Evolutionary conservation across 2,113 vertebrate species (phyloP), one percentile per base, ranked within the genome.

Genomic region (Sturnus vulgaris): DNA sequence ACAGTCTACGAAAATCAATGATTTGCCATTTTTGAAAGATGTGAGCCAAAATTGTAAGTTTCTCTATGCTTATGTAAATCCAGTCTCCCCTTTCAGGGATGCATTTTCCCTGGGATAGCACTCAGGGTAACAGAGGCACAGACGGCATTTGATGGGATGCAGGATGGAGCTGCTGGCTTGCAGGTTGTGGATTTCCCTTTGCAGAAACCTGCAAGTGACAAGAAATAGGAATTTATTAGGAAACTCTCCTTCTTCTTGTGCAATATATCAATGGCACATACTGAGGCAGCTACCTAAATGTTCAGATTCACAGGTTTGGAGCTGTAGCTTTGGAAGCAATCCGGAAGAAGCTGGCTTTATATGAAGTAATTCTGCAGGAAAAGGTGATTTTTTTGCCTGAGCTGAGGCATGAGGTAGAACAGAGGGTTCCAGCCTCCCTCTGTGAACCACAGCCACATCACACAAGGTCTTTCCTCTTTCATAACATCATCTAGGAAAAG

Each of bases 291-390:
- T 42, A 11, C 37, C 22, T 69, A 57, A 60, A 50, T 24, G 16
- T 40, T 40, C 16, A 33, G 7, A 73, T 47, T 19, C 35, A 37
- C 23, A 59, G 8, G 5, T 44, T 35, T 77, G 59, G 15, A 35
- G 23, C 8, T 60, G 17, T 46, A 70, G 23, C 42, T 61, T 80
- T 52, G 55, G 37, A 73, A 77, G 6, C 13, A 50, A 4, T 10
- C 9, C 75, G 39, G 11, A 15, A 63, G 53, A 70, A 42, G 1
- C 6, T 53, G 11, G 2, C 16, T 66, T 66, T 95, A 12, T 39
- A 44, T 22, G 30, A 0, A 0, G 5, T 69, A 39, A 65, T 47
- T 13, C 15, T 82, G 69, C 65, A 75, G 56, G 49, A 47, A 22
- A 64, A 18, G 21, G 7, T 1, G 1, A 68, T 60, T 64, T 23